Base-by-base conservation (phyloP, 2,888 invertebrate genomes). In the Drosophila mayaguana region DNA sequence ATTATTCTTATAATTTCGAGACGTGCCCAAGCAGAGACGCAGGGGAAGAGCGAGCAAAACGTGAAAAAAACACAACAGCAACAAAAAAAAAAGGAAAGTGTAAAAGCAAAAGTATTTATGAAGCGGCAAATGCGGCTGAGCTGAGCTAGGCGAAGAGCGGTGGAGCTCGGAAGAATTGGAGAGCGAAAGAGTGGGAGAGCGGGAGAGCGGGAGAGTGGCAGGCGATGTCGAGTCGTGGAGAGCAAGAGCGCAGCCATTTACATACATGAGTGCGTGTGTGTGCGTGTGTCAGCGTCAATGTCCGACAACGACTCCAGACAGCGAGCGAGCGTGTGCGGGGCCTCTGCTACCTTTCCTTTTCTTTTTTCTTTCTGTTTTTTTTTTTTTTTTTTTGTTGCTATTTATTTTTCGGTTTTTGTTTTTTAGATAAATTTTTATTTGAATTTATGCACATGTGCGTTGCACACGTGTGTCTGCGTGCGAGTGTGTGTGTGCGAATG, bases 31-130 rank as follows among this genome's bases (percentile, higher is more conserved):
- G 22, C 28, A 20, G 22, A 28, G 38, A n/a, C 7, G 18, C 54
- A 48, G 42, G 9, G 43, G 16, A 32, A 42, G 51, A 22, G 36
- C 22, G 20, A 32, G 28, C 8, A 16, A 45, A 45, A 22, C 22
- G 22, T 8, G 38, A 7, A 12, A 43, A 28, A 18, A n/a, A 20
- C 32, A 36, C 20, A 43, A 20, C 2, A 45, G 7, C 20, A 16
- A 22, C 6, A n/a, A 20, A 16, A 61, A 16, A 61, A 85, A 86
- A 83, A 84, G 85, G 86, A 83, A 83, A 83, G 88, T 83, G 88
- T 83, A 83, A 88, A 83, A 89, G 89, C 89, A 89, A 89, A 87
- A 87, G 89, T 86, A 88, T 84, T 88, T 88, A 80, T 76, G 69
- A 71, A 83, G 83, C 86, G 70, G 78, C 85, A 81, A 81, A 70